Conservation (phyloP, 2,888 invertebrate species). For the Tanytarsus gracilentus region DNA sequence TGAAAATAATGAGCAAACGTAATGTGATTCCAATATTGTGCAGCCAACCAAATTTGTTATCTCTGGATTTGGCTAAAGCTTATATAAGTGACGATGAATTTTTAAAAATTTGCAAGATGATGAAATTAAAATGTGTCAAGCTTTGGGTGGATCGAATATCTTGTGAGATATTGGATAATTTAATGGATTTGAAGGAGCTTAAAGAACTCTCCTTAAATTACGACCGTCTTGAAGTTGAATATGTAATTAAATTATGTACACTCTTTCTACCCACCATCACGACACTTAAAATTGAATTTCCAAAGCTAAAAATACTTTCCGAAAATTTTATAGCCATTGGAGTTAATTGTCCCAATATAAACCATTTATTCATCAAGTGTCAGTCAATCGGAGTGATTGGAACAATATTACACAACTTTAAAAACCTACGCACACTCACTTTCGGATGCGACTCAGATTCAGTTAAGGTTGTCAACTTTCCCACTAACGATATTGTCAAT, state of each 20-base stretch:
- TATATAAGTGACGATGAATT: not conserved
- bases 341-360: not conserved
- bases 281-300: conserved; percentile 16
- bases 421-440: conserved; percentile 5
- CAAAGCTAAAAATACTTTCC: not conserved
- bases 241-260: not conserved
- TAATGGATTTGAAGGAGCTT: not conserved
- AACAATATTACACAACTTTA: not conserved
- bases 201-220: conserved; percentile 2
- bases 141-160: conserved; percentile 19
- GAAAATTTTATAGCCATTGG: conserved; percentile 8
- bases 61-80: conserved; percentile 5
- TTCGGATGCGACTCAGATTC: conserved; percentile 16
- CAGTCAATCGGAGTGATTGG: conserved; percentile 19
- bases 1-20: conserved; percentile 4
- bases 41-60: not conserved
- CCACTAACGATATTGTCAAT: not conserved
- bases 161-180: not conserved
- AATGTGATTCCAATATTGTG: not conserved
- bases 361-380: not conserved
- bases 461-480: conserved; percentile 13
- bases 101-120: not conserved
- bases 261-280: not conserved
- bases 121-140: not conserved
- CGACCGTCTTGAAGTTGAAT: conserved; percentile 13